Conservation (phyloP, 2,888 invertebrate genomes). For the Eristalis tenax region DNA sequence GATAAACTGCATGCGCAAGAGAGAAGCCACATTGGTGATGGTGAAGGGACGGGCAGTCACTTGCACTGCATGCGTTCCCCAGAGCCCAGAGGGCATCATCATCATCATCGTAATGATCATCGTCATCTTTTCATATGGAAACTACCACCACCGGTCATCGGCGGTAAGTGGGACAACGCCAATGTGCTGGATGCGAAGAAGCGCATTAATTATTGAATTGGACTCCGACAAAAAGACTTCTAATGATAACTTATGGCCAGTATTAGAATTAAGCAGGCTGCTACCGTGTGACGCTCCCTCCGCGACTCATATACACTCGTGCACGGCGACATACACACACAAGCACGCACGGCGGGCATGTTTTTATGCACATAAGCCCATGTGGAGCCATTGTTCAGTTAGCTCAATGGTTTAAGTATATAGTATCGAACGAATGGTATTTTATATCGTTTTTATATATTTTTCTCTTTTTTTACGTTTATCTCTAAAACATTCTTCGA, state of each 20-base stretch:
- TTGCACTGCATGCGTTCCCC: constrained; percentile 54
- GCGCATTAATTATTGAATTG: constrained; percentile 72
- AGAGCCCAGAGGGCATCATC: constrained; percentile 32
- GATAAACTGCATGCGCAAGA: constrained; percentile 16
- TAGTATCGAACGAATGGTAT: constrained; percentile 63
- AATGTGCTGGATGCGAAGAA: constrained; percentile 65
- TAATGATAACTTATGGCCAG: constrained; percentile 74
- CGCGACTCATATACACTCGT: constrained; percentile 26
- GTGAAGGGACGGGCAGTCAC: constrained; percentile 34
- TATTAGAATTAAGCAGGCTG: constrained; percentile 73
- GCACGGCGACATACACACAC: not conserved
- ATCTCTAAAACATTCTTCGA: constrained; percentile 61
- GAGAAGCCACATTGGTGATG: constrained; percentile 1
- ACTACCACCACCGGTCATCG: constrained; percentile 48
- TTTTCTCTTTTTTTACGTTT: constrained; percentile 31
- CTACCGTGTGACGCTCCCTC: constrained; percentile 73
- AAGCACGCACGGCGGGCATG: constrained; percentile 25
- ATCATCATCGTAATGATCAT: constrained; percentile 24
- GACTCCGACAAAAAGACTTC: constrained; percentile 72
- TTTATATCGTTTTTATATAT: constrained; percentile 40
- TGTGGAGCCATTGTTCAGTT: constrained; percentile 64
- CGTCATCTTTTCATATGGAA: constrained; percentile 57
- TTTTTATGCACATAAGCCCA: constrained; percentile 63
- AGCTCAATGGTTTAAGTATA: constrained; percentile 63
- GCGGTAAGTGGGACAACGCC: constrained; percentile 64